These are phyloP conservation scores for Coracias cyanogaster DNA, from an alignment of 2,797 vertebrate species.

Conservation along the genomic window DNA sequence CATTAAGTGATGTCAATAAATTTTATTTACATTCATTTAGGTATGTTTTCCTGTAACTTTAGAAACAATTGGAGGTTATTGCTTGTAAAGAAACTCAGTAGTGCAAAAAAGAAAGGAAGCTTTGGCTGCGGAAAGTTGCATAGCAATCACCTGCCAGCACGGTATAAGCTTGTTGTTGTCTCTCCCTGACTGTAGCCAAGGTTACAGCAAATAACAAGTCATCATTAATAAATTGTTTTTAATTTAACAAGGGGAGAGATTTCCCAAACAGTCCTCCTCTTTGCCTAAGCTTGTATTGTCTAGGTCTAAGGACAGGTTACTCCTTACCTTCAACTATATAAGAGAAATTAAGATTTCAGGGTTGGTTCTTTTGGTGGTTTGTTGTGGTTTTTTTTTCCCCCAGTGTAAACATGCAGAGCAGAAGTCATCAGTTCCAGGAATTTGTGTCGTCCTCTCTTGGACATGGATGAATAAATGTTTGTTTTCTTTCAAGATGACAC, in stretches of 20 bases:
- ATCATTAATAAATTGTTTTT: background rate
- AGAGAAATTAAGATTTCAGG: background rate
- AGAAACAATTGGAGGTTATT: background rate
- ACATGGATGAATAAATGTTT: background rate
- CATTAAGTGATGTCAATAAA: background rate
- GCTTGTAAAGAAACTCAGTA: background rate
- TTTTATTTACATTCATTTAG: background rate
- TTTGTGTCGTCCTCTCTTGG: background rate
- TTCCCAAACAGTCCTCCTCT: background rate
- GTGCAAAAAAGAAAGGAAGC: background rate
- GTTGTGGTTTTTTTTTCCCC: background rate
- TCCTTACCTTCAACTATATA: background rate
- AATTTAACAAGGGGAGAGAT: background rate
- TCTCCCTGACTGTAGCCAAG: background rate
- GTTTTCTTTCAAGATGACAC: background rate
- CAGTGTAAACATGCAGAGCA: background rate
- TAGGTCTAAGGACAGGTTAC: background rate
- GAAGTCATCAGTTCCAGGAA: background rate
- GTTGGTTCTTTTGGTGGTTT: background rate
- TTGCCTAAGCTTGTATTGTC: background rate
- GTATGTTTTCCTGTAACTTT: background rate
- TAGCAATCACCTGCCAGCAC: background rate
- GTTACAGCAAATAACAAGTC: background rate
- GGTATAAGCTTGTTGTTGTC: background rate
- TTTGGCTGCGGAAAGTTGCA: background rate